phyloP scores from a whole-genome alignment of 2,888 invertebrate species.

The Lasioglossum vierecki region DNA sequence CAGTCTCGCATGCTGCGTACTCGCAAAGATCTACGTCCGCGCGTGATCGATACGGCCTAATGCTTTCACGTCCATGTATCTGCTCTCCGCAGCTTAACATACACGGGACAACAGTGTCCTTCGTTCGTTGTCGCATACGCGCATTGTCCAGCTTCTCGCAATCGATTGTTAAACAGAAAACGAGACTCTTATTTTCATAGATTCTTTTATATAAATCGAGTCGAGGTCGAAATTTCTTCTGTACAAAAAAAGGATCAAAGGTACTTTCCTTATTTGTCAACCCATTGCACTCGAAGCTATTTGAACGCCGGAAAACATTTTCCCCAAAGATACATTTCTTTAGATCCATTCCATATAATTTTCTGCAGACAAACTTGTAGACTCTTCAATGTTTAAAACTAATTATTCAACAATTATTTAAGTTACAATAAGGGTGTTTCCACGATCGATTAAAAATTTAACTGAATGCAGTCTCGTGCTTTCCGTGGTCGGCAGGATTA shows the following conservation, averaged over 20 bases:
- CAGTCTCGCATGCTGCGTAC: slow-evolving; percentile 18
- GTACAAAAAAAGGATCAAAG: background rate
- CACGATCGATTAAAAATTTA: too few relatives aligned
- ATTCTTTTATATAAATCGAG: background rate
- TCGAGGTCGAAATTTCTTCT: background rate
- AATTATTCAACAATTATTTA: too few relatives aligned
- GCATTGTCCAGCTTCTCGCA: background rate
- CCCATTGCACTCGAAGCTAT: too few relatives aligned
- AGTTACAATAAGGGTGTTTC: too few relatives aligned
- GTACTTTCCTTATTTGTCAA: too few relatives aligned
- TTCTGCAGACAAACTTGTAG: background rate
- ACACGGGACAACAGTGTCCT: background rate
- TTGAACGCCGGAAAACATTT: too few relatives aligned
- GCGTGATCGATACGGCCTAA: slow-evolving; percentile 29
- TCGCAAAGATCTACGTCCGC: background rate
- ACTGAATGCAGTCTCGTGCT: too few relatives aligned
- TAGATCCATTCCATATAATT: too few relatives aligned
- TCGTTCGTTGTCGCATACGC: background rate
- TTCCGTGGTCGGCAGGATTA: background rate
- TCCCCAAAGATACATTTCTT: too few relatives aligned
- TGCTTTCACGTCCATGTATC: slow-evolving; percentile 14
- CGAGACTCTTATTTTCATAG: too few relatives aligned
- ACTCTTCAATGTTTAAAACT: background rate
- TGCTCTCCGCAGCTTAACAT: slow-evolving; percentile 1
- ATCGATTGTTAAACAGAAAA: background rate